Evolutionary conservation across 2,888 invertebrate genomes (phyloP), one percentile per base, ranked within the genome.

Genomic region (Allophyes oxyacanthae): DNA sequence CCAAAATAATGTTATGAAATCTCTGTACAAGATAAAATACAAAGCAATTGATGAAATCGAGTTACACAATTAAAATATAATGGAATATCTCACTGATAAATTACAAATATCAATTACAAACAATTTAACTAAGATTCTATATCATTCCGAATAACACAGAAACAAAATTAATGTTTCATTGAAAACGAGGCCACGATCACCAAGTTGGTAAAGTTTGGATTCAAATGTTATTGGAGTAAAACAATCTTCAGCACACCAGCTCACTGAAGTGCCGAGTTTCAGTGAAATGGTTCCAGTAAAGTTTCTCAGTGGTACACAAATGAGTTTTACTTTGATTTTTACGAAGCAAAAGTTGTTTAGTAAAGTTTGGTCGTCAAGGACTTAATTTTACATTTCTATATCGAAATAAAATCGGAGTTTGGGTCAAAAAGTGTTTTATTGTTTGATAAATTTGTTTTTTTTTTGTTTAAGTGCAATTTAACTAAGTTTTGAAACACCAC

Each of bases 221-320:
- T 70, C 60, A 66, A 69, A 75, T 72, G 64, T 72, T 75, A 66
- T 75, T 72, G 49, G 44, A 67, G 11, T 65, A 38, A 65, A 72
- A 75, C 70, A 72, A 69, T 77, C 59, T 76, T 54, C 10, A 50
- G 34, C 46, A 37, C 25, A 68, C 52, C 52, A 45, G 20, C 15
- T 30, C 13, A 43, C 38, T 25, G 36, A 44, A 46, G 36, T 25
- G 58, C 33, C 45, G 15, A 42, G 36, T 52, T 70, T 40, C 37
- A 26, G 15, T 30, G 28, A 45, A 44, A 57, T 40, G 40, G 33
- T 40, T 32, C 30, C 11, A 34, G 38, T 9, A 38, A 51, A 54
- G 48, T 64, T 56, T 59, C 54, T 30, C 32, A 48, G n/a, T 52
- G 40, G 59, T 36, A 57, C 43, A 48, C 15, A 33, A 67, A 55